phyloP scores from a whole-genome alignment of 2,888 invertebrate genomes.

The Rugalucina vietnamica region DNA sequence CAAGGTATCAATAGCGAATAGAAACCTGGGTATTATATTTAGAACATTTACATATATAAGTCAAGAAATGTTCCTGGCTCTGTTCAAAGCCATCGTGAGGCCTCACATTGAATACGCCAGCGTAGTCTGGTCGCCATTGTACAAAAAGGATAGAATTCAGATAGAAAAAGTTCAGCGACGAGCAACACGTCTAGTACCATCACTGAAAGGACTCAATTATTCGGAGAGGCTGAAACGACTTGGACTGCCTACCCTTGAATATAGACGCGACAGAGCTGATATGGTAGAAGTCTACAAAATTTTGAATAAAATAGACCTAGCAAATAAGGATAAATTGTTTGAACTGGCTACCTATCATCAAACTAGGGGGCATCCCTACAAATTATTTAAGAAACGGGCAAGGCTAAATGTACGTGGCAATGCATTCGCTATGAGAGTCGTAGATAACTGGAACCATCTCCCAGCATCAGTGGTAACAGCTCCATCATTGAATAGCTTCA shows the following conservation, averaged over 20 bases:
- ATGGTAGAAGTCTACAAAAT: neutral
- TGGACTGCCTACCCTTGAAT: neutral
- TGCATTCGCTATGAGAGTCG: too few species aligned
- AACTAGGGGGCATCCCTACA: neutral
- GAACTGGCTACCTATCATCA: neutral
- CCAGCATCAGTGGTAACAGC: too few species aligned
- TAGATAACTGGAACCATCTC: too few species aligned
- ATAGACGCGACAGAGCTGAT: neutral
- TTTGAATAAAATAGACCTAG: neutral
- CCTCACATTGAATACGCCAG: neutral
- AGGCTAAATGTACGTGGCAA: too few species aligned
- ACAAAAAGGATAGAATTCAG: neutral
- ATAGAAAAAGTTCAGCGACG: neutral
- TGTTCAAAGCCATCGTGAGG: neutral
- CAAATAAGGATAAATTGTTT: neutral
- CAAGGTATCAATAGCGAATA: neutral
- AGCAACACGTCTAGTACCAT: neutral
- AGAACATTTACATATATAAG: neutral
- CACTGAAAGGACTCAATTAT: neutral
- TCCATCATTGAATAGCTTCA: too few species aligned
- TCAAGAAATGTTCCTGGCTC: neutral
- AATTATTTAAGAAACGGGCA: neutral
- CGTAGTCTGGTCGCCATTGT: neutral
- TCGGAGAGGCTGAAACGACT: neutral
- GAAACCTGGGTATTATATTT: neutral